Evolutionary conservation across 2,113 vertebrate genomes (phyloP), one percentile per base, ranked within the genome.

Genomic region (Eidolon helvum): DNA sequence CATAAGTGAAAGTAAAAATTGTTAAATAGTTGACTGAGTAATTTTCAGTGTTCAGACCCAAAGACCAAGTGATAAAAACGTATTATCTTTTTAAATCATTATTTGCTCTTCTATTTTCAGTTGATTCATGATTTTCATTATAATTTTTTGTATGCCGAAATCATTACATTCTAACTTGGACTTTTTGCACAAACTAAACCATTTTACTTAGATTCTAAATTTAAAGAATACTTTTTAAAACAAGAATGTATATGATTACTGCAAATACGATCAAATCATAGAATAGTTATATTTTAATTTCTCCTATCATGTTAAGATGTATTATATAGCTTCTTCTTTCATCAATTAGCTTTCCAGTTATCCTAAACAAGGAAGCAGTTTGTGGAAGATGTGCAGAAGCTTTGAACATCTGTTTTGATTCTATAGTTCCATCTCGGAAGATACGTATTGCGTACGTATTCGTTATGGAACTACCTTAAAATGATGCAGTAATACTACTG

Each of bases 61-160:
- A 40, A 53, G 30, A 84, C 35, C 53, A 59, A 43, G 35, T 28
- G 59, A 38, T 90, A 71, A 84, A 19, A 83, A 50, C 14, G 28
- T 71, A 61, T 28, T 68, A 22, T 50, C 71, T 74, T 84, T 43
- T 66, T 77, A 84, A 88, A 38, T 80, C 21, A 69, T 55, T 88
- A 82, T 57, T 75, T 87, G 9, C 57, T 71, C 4, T 92, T 78
- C 61, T 53, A 14, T 38, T 78, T 82, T 88, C 83, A 55, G 22
- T 92, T 92, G 11, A 48, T 15, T 71, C 61, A 3, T 65, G 7
- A 61, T 95, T 96, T 93, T 96, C 87, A 68, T 95, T 35, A 33
- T 26, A 93, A 85, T 94, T 92, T 93, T 93, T 89, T 95, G 53
- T 38, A 63, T 68, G 6, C 8, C 75, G 45, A 97, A 97, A 83